These are phyloP conservation scores for Mirounga angustirostris DNA, from an alignment of 2,113 vertebrate species.

Conservation along the genomic window DNA sequence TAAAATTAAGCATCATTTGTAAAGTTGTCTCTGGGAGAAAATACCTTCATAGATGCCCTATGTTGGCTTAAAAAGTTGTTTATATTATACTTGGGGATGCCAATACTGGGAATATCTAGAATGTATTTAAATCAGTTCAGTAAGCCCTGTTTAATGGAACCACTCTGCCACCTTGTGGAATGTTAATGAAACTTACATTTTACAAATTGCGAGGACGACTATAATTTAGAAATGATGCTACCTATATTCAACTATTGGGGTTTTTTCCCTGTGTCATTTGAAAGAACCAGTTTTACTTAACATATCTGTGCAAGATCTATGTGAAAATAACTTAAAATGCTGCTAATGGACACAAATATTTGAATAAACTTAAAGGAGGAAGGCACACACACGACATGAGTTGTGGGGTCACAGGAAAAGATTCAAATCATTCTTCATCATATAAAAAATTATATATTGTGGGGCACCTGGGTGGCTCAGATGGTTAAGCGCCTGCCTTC, in stretches of 20 bases:
- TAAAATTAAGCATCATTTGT: constrained; percentile 16
- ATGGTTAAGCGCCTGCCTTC: too few relatives aligned
- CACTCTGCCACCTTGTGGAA: constrained; percentile 64
- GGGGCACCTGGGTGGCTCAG: too few relatives aligned
- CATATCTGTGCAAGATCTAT: not conserved
- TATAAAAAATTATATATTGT: not conserved
- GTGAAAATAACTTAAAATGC: constrained; percentile 22
- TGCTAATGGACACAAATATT: not conserved
- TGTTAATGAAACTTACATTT: constrained; percentile 46
- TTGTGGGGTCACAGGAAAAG: not conserved
- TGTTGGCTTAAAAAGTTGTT: not conserved
- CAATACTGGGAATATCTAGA: not conserved
- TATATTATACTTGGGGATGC: not conserved
- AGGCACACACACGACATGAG: not conserved
- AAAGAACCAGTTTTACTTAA: constrained; percentile 41
- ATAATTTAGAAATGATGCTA: constrained; percentile 29
- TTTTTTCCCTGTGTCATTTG: not conserved
- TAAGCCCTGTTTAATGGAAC: constrained; percentile 2
- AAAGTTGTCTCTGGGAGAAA: not conserved
- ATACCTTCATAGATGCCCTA: not conserved
- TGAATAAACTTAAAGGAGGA: constrained; percentile 4
- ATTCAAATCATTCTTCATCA: not conserved
- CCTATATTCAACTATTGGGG: not conserved
- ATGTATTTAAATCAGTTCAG: not conserved
- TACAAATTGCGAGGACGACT: constrained; percentile 8